Evolutionary conservation across 2,888 invertebrate genomes (phyloP).

Genomic region (Marasmarcha lunaedactyla): DNA sequence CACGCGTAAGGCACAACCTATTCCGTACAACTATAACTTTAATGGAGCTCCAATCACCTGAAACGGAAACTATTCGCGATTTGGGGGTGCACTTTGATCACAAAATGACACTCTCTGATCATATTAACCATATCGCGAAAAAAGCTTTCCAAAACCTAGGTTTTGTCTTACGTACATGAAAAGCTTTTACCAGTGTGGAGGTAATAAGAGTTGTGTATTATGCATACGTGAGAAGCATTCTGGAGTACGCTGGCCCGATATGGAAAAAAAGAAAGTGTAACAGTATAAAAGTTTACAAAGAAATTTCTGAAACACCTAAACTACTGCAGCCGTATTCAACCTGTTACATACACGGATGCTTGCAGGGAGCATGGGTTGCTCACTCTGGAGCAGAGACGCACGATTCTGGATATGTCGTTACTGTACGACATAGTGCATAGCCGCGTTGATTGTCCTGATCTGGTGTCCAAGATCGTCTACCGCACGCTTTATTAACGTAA

Average conservation of each 20-base stretch:
- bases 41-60: neutral
- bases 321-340: too few species aligned
- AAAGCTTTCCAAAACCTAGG: slow-evolving; percentile 8
- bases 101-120: slow-evolving; percentile 4
- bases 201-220: slow-evolving; percentile 3
- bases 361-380: too few species aligned
- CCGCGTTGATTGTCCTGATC: too few species aligned
- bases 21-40: neutral
- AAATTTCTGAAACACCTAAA: too few species aligned
- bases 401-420: too few species aligned
- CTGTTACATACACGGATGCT: too few species aligned
- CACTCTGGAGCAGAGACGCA: too few species aligned
- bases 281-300: too few species aligned
- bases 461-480: too few species aligned
- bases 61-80: slow-evolving; percentile 1
- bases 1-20: slow-evolving; percentile 4
- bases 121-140: slow-evolving; percentile 1
- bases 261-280: too few species aligned
- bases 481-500: too few species aligned
- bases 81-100: slow-evolving; percentile 5
- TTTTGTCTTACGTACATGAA: slow-evolving; percentile 3
- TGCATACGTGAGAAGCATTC: slow-evolving; percentile 5
- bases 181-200: slow-evolving; percentile 1
- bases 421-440: too few species aligned
- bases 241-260: slow-evolving; percentile 4